Base-by-base conservation (phyloP, 2,888 invertebrate genomes). In the Athalia cordata region DNA sequence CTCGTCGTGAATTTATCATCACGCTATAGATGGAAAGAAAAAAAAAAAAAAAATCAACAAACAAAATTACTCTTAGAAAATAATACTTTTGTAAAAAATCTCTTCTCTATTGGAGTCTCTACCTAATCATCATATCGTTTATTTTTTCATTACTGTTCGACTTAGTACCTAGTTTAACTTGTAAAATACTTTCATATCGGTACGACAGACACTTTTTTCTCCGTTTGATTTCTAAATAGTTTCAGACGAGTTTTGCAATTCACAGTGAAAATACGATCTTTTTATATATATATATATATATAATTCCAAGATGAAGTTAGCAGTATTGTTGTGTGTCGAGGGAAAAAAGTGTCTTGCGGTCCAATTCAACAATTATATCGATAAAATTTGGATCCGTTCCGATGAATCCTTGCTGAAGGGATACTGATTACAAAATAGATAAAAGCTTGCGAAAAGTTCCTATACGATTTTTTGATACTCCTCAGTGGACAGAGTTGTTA, bases 61-160 rank as follows among this genome's bases (percentile, higher is more conserved):
- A 43, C 8, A 47, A 5, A 66, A 11, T 29, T 29, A 29, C 29
- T 29, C 29, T 29, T 29, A 29, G 29, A 11, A 5, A 66, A 47
- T 13, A 82, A 84, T 85, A 83, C 86, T 88, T 87, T 87, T 87
- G 87, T 88, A 87, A 86, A 87, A 87, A 78, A 72, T 84, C 80
- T 83, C 80, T 85, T 81, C 80, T 78, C 79, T 79, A 77, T 2
- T 13, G 79, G 81, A 83, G 81, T 84, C 79, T 83, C 78, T 80
- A 77, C 80, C 55, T 80, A 81, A 80, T 83, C 82, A 82, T 82
- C 79, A 80, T 77, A 45, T 80, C 75, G 45, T 29, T 78, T 13
- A 49, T 67, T 67, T 9, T 29, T 15, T 11, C 15, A 13, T 43
- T 55, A 9, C 4, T 11, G 29, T 43, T 55, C n/a, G 1, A 43